phyloP scores from a whole-genome alignment of 2,113 vertebrate genomes.

The Brachyhypopomus gauderio region DNA sequence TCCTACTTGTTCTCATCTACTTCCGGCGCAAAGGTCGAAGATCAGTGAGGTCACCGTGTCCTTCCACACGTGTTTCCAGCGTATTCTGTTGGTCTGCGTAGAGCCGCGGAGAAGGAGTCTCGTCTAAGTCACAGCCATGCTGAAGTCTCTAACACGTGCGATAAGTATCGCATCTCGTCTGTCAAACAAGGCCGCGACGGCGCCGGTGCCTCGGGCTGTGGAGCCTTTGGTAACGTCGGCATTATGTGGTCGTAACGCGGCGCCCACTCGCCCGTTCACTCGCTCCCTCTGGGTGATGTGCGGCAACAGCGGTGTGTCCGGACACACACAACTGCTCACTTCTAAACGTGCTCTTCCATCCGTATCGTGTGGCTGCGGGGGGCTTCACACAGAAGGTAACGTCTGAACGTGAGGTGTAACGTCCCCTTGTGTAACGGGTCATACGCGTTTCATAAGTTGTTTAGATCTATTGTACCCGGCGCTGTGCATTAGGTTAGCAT shows the following conservation, averaged over 20 bases:
- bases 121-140: constrained; percentile 56
- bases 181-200: constrained; percentile 49
- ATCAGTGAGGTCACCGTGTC: constrained; percentile 74
- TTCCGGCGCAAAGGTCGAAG: constrained; percentile 67
- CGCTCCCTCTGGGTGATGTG: constrained; percentile 79
- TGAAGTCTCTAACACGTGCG: constrained; percentile 70
- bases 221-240: constrained; percentile 59
- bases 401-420: no score
- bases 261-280: constrained; percentile 69
- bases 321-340: constrained; percentile 68
- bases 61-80: constrained; percentile 74
- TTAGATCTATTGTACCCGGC: not conserved
- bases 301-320: constrained; percentile 60
- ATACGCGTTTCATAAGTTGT: not conserved
- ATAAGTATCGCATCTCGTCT: constrained; percentile 69
- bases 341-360: constrained; percentile 64
- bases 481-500: not conserved
- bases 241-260: constrained; percentile 56
- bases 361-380: constrained; percentile 82
- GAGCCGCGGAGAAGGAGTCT: no score
- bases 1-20: not conserved
- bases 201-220: constrained; percentile 55
- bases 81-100: not conserved
- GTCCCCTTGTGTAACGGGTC: not conserved
- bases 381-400: constrained; percentile 89